Evolutionary conservation across 1,140 invertebrate genomes (phyloP), one percentile per base, ranked within the genome.

Genomic region (Leptestheria dahalacensis): DNA sequence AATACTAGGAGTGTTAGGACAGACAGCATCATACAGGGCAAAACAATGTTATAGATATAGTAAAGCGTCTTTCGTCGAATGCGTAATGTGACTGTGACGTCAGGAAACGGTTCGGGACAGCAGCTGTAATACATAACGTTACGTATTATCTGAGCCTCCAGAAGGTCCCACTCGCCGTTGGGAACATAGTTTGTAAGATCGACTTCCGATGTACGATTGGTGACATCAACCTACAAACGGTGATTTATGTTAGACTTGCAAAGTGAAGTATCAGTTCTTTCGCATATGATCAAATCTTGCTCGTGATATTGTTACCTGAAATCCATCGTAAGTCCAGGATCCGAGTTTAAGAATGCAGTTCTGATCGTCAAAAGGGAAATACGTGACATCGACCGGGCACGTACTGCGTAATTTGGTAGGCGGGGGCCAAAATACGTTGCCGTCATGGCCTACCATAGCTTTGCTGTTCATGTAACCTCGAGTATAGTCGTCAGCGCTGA

Each of bases 251-350:
- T n/a, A n/a, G n/a, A n/a, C n/a, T n/a, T n/a, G n/a, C n/a, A n/a
- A n/a, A n/a, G n/a, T n/a, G n/a, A n/a, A n/a, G n/a, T n/a, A n/a
- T n/a, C n/a, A n/a, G n/a, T n/a, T n/a, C n/a, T 41, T 41, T 15
- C 33, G 33, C 6, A 9, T 9, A 41, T 9, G 15, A 41, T 6
- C 33, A 9, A 9, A 9, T 41, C 6, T 15, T 41, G 33, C 15
- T 9, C 6, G 6, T 41, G 6, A 41, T 9, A 6, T 41, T 6
- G 15, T 9, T 41, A 41, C 74, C 66, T 78, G 72, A 33, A 73
- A 72, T 15, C 76, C 77, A 60, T 82, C 78, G 67, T 80, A 82
- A 26, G 78, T 78, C 80, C 80, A 82, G 0, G 78, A 81, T 4
- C 79, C 79, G 55, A 82, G 75, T 62, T 78, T 77, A 63, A 82